Base-by-base conservation (phyloP, 2,797 vertebrate genomes). In the Sphenodon punctatus region DNA sequence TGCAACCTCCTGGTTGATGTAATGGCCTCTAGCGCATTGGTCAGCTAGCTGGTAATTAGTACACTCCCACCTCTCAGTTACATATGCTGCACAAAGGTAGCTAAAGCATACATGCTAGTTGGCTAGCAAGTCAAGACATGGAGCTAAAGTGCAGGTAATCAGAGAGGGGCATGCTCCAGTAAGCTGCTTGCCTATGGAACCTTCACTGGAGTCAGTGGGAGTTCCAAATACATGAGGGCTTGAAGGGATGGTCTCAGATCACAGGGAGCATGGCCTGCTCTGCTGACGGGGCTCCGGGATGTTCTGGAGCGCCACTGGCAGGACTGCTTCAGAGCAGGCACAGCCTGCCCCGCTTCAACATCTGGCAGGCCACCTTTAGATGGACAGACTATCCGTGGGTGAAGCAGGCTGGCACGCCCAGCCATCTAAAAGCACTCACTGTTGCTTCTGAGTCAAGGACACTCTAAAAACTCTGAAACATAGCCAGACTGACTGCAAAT, bases 211-310 rank as follows among this genome's bases (percentile, higher is more conserved):
- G 32, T 5, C 20, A 36, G 42, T 9, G 8, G 32, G 10, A 30
- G 36, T 67, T 43, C 12, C 2, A 20, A 12, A 19, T 8, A 5
- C 2, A 23, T 8, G 16, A 27, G 15, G 49, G 15, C n/a, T 51
- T 49, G 49, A 27, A 51, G 51, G 7, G 27, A 5, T 22, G 23
- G 38, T 55, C 4, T 8, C 1, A 0, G 19, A 4, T 13, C 15
- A 53, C 3, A 3, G 20, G 20, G 0, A 1, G 5, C 1, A 0
- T n/a, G n/a, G n/a, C n/a, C n/a, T n/a, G n/a, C n/a, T n/a, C n/a
- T n/a, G n/a, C n/a, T n/a, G n/a, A n/a, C n/a, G n/a, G n/a, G n/a
- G n/a, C n/a, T n/a, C n/a, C n/a, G n/a, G n/a, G n/a, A n/a, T n/a
- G n/a, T n/a, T n/a, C n/a, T n/a, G n/a, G n/a, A n/a, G n/a, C n/a